Percentiles rank a stretch among this genome's conserved stretches.
phyloP scores from a whole-genome alignment of 2,888 invertebrate genomes.

The Chloromyia formosa region DNA sequence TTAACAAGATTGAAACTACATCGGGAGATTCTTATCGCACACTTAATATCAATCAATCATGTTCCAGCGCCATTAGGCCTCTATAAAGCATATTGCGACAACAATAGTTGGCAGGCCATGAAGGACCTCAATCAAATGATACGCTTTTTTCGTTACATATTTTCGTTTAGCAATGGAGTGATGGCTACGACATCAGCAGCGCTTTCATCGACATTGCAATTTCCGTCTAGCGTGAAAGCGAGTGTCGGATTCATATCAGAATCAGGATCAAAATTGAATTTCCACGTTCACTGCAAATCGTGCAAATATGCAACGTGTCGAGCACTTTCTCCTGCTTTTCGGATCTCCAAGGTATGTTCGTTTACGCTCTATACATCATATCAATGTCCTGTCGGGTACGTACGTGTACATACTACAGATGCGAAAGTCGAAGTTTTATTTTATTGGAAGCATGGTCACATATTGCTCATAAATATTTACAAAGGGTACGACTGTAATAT shows the following conservation, averaged over 20 bases:
- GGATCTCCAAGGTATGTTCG: too few relatives aligned
- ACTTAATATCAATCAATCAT: constrained; percentile 30
- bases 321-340: too few relatives aligned
- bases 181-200: neutral
- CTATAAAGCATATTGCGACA: neutral
- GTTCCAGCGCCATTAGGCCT: neutral
- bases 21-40: constrained; percentile 18
- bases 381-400: too few relatives aligned
- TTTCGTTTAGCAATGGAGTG: constrained; percentile 13
- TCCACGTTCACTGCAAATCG: too few relatives aligned
- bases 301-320: too few relatives aligned
- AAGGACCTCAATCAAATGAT: constrained; percentile 7
- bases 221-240: neutral
- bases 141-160: neutral
- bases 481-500: too few relatives aligned
- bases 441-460: too few relatives aligned
- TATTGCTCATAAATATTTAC: too few relatives aligned
- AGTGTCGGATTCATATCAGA: neutral
- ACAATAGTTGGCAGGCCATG: neutral
- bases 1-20: constrained; percentile 23
- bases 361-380: too few relatives aligned
- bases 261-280: too few relatives aligned
- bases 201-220: neutral
- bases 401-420: too few relatives aligned
- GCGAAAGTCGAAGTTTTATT: too few relatives aligned